Evolutionary conservation across 1,140 invertebrate genomes (phyloP).

Genomic region (Lasioglossum albipes): DNA sequence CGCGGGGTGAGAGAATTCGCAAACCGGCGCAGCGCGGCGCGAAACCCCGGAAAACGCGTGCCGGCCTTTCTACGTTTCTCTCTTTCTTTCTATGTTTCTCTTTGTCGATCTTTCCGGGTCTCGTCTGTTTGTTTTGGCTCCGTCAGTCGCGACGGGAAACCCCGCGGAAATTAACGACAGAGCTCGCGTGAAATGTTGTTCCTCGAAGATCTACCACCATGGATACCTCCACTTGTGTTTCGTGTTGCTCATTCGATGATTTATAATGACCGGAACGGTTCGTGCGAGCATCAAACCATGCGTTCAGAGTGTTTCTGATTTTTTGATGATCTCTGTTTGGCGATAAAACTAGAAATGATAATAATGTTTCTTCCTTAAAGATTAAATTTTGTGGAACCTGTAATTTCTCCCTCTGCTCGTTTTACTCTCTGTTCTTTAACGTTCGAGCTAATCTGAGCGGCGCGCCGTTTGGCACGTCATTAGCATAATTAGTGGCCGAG

Average conservation of each 20-base stretch:
- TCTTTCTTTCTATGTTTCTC: too few relatives aligned
- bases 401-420: neutral
- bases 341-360: too few relatives aligned
- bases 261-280: neutral
- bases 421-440: constrained; percentile 7
- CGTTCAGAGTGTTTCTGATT: neutral
- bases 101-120: neutral
- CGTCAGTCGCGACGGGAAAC: neutral
- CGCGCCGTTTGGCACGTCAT: constrained; percentile 27
- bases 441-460: constrained; percentile 25
- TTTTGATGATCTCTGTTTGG: too few relatives aligned
- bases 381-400: neutral
- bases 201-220: neutral
- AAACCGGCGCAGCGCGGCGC: neutral
- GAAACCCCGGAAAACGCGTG: constrained; percentile 1
- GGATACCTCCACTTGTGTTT: too few relatives aligned
- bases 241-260: neutral
- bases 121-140: neutral
- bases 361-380: too few relatives aligned
- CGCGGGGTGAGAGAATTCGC: neutral
- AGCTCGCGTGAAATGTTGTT: neutral
- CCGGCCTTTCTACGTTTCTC: neutral
- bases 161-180: constrained; percentile 11
- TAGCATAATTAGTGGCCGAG: constrained; percentile 41
- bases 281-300: neutral